Conservation (phyloP, 2,888 invertebrate species). For the Venusia cambrica region DNA sequence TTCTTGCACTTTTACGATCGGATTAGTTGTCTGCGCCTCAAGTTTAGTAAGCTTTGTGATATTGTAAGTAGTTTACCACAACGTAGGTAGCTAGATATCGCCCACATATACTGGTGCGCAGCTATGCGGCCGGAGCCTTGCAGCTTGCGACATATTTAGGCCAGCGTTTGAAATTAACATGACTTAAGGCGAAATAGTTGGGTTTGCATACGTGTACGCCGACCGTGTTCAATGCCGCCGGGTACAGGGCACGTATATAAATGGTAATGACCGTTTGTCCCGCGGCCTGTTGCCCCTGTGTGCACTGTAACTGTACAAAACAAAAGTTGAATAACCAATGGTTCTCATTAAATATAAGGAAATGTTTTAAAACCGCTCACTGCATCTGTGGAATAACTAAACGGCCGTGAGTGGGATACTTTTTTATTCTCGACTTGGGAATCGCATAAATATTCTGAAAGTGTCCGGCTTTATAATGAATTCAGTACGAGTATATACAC, state of each 20-base stretch:
- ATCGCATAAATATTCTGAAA: constrained; percentile 26
- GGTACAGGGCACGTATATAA: constrained; percentile 48
- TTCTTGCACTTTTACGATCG: constrained; percentile 56
- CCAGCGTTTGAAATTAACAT: constrained; percentile 54
- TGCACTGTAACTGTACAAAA: constrained; percentile 42
- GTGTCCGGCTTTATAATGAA: constrained; percentile 22
- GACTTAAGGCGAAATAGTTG: constrained; percentile 50
- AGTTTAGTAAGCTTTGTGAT: constrained; percentile 16
- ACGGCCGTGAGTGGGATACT: constrained; percentile 24
- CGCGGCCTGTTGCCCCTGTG: constrained; percentile 31
- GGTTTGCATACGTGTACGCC: constrained; percentile 36
- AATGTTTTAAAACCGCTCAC: constrained; percentile 36
- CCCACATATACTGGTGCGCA: constrained; percentile 46
- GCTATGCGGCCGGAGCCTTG: constrained; percentile 58
- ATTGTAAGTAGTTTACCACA: constrained; percentile 14
- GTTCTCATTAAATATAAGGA: constrained; percentile 39
- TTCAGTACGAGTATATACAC: constrained; percentile 13
- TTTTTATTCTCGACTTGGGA: constrained; percentile 12
- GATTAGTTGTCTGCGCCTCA: constrained; percentile 23
- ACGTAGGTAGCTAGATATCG: constrained; percentile 43
- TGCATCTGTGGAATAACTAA: constrained; percentile 32
- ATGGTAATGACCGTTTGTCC: constrained; percentile 58
- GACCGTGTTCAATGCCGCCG: constrained; percentile 61
- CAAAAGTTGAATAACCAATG: constrained; percentile 43
- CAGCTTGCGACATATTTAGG: constrained; percentile 56